Base-by-base conservation (phyloP, 2,797 vertebrate species). In the Gambusia yucatana region DNA sequence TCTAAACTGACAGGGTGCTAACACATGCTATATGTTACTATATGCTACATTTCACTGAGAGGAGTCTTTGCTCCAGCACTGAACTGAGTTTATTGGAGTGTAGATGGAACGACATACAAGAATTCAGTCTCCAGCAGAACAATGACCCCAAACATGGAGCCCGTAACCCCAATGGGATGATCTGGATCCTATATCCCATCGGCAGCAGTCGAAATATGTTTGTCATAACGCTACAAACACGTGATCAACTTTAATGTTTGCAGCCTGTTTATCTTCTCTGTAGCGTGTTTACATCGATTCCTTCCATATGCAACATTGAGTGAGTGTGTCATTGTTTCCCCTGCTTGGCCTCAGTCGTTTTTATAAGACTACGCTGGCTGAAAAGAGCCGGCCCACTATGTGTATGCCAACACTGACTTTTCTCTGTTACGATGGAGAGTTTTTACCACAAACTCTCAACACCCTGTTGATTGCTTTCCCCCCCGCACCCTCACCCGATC, bases 381-480 rank as follows among this genome's bases (percentile, higher is more conserved):
- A 46, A 78, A 82, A 79, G 77, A 52, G 50, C 50, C 82, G 78
- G 75, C 82, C 61, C 63, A 80, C 63, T 39, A 7, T 44, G 59
- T 82, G 43, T 61, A 78, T 82, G 75, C 77, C 82, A 88, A 33
- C 47, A 25, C 48, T 63, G 67, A 61, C 73, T 84, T 75, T 44
- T 71, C 84, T 77, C 73, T 82, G 81, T 87, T 80, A 80, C 76
- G 43, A 28, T 47, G 76, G 73, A 72, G 79, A 67, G 71, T 76
- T 82, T 52, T 89, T 46, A 73, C 50, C 72, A 30, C 69, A 83
- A 84, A 83, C 81, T 88, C 93, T 83, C 77, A 85, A 87, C 44
- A 63, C 83, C 63, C 71, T 81, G 86, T 91, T 67, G 82, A 91
- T 87, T 79, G 75, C 76, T 25, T 39, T 75, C 25, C 13, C 57